Conservation (phyloP, 2,888 invertebrate species). For the Campoplex nolae region DNA sequence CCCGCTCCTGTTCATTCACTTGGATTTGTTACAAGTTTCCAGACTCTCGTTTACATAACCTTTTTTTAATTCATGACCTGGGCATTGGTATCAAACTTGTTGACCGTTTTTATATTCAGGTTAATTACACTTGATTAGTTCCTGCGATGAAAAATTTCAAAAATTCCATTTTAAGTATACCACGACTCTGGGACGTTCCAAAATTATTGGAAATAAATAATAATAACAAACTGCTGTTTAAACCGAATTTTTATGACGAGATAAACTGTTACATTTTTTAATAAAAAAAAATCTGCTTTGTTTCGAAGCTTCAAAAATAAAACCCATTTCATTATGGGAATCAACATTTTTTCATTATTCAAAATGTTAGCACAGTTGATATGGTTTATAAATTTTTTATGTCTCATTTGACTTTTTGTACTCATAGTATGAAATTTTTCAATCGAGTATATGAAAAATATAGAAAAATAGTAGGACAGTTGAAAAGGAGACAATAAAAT, state of each 20-base stretch:
- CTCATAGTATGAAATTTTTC: too few relatives aligned
- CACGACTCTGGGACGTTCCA: neutral
- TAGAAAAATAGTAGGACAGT: too few relatives aligned
- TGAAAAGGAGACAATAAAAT: too few relatives aligned
- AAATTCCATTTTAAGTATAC: neutral
- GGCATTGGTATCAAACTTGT: neutral
- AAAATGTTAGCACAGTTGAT: neutral
- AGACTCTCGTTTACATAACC: neutral
- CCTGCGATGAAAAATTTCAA: neutral
- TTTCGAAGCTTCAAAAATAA: neutral
- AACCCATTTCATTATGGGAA: neutral
- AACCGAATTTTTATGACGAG: neutral
- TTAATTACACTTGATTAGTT: neutral
- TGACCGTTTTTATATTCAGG: neutral
- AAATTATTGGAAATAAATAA: neutral
- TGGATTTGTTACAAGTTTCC: too few relatives aligned
- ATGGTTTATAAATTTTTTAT: neutral
- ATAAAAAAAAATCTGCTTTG: neutral
- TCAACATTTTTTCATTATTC: neutral
- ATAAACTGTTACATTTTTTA: neutral
- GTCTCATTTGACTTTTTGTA: neutral
- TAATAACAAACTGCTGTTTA: neutral
- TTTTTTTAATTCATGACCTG: neutral
- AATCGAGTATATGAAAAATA: too few relatives aligned
- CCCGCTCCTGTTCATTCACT: too few relatives aligned